These are phyloP conservation scores for Haemorhous mexicanus DNA, from an alignment of 2,113 vertebrate species.

Conservation along the genomic window DNA sequence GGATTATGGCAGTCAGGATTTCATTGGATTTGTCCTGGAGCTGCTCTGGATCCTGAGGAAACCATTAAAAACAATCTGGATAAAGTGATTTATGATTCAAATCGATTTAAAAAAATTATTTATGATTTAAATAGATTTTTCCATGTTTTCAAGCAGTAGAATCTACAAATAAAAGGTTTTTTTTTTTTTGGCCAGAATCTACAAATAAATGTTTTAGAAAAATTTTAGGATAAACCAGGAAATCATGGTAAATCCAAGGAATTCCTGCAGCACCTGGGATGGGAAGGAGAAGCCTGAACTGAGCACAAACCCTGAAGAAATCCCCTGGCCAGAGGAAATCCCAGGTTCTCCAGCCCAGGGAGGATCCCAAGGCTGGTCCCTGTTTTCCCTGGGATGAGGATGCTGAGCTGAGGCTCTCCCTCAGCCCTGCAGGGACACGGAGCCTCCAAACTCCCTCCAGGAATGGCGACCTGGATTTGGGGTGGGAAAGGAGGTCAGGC, in stretches of 20 bases:
- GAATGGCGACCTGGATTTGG: neutral
- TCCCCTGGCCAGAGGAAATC: rapidly evolving
- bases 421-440: rapidly evolving
- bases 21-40: conserved; percentile 98
- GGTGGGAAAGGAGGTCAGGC: neutral
- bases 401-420: neutral
- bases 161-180: neutral
- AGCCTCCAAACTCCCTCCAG: rapidly evolving
- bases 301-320: neutral
- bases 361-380: neutral
- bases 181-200: neutral
- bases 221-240: neutral
- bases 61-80: neutral
- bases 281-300: neutral
- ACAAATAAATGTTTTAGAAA: neutral
- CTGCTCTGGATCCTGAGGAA: conserved; percentile 86
- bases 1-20: conserved; percentile 98
- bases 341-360: too few species aligned
- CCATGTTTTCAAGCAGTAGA: neutral
- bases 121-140: neutral
- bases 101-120: rapidly evolving
- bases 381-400: rapidly evolving
- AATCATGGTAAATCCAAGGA: neutral
- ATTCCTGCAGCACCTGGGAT: neutral
- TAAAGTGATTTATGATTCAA: neutral